Conservation (phyloP, 2,113 vertebrate genomes). For the Alligator sinensis region DNA sequence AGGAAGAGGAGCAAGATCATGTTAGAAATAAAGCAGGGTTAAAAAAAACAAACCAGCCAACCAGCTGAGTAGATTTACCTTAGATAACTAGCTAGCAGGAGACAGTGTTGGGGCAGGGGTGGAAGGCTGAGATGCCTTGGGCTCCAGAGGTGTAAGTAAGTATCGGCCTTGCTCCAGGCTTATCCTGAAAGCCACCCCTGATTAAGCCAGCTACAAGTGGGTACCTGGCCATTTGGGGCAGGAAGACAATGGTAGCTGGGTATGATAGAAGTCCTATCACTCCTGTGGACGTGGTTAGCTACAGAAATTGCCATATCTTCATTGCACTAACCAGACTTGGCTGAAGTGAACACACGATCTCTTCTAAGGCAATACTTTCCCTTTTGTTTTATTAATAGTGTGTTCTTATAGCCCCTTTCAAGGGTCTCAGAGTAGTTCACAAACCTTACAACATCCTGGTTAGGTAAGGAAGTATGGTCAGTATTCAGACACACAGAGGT, state of each 20-base stretch:
- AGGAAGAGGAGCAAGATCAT: background rate
- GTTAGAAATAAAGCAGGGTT: conserved; percentile 8
- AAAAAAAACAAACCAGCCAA: background rate
- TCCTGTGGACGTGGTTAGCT: too few species aligned
- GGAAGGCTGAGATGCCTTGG: too few species aligned
- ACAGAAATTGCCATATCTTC: too few species aligned
- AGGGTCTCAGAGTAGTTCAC: background rate
- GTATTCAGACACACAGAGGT: background rate
- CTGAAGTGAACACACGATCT: too few species aligned
- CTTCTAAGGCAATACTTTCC: background rate
- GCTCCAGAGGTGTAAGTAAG: too few species aligned
- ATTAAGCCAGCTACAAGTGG: too few species aligned
- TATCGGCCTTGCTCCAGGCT: too few species aligned
- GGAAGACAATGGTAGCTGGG: too few species aligned
- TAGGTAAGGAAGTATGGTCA: background rate
- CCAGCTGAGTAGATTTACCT: background rate
- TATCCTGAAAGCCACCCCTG: too few species aligned
- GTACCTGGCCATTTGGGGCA: too few species aligned
- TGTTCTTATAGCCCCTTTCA: background rate
- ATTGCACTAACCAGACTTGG: too few species aligned
- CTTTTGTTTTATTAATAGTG: background rate
- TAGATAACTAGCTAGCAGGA: background rate
- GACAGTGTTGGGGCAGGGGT: background rate
- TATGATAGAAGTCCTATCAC: too few species aligned
- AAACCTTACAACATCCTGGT: background rate